Base-by-base conservation (phyloP, 2,888 invertebrate species). In the Altica lythri region DNA sequence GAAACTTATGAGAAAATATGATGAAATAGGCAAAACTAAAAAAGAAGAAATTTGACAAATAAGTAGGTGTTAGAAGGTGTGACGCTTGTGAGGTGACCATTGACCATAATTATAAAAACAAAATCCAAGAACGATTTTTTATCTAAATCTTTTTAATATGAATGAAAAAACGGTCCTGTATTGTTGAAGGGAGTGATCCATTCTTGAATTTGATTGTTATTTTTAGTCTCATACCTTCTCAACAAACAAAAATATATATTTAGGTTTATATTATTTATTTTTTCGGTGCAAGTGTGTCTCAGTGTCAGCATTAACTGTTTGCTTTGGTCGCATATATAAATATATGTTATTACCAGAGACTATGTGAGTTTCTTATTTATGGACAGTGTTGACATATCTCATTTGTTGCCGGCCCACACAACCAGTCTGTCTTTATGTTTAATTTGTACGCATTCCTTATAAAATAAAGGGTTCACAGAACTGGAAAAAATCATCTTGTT, bases 301-400 rank as follows among this genome's bases (percentile, higher is more conserved):
- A 66, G 70, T 70, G 70, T 69, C 68, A 68, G 67, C 63, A 64
- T 30, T 67, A 64, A 63, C 57, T 71, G 69, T 72, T 72, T 70
- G 68, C 67, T 68, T 71, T 70, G 66, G 68, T 64, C 68, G 65
- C 55, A 67, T 68, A 67, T 72, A 72, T 73, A 74, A 73, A 74
- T 74, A 74, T 72, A 73, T 73, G 72, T 73, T 75, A 74, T 74
- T 74, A 73, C 71, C n/a, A n/a, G n/a, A 71, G 71, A 69, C 68
- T 68, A 68, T 68, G 69, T 67, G 67, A 40, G 40, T 40, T 40
- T 25, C 71, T 73, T 75, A 75, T 76, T 76, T 76, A 76, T 75
- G 76, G 74, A 73, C 72, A 73, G 72, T 72, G 74, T 76, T 77
- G 77, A 77, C 77, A 74, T 70, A 72, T 73, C 73, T 74, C 75